Evolutionary conservation across 2,888 invertebrate species (phyloP), one percentile per base, ranked within the genome.

Genomic region (Leptopilina syphax): DNA sequence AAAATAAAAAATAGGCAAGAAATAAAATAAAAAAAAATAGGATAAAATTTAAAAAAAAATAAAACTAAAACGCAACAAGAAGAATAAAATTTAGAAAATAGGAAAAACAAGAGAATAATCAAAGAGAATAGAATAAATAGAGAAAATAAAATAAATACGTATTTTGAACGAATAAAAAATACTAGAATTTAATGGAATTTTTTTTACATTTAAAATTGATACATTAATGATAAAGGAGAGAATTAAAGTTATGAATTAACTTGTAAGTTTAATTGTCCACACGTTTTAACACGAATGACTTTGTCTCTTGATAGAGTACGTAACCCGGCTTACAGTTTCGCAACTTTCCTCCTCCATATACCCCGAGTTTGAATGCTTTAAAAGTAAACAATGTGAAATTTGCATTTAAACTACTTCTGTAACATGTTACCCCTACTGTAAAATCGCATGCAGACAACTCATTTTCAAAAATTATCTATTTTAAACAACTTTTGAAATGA

Each of bases 371-470:
- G 57, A n/a, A 73, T 73, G 18, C 57, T 73, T 73, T 73, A 73
- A 60, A 67, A 73, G 73, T 73, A 73, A 73, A 57, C 73, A 73
- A 73, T 57, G 57, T 73, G 73, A 60, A 73, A 73, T 73, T 73
- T 57, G 57, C 73, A 73, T 73, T 73, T 73, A 73, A 73, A 73
- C 73, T 73, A 57, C 57, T 73, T 57, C 57, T 73, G 73, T 57
- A 73, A 73, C 34, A 73, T 57, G 57, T 41, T 73, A 57, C 5
- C 73, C 34, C 50, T 50, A 57, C 57, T 57, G 73, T 57, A 57
- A 41, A 73, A 54, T 70, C 10, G 50, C 54, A 50, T 70, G 70
- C 27, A 70, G 70, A 70, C 27, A 54, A 70, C 54, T 54, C 34
- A 70, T 27, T 54, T 34, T 54, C 27, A 8, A 24, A 70, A 54